Percentiles rank a stretch among this genome's conserved stretches.
phyloP scores from a whole-genome alignment of 2,113 vertebrate genomes.

The Noctilio leporinus region DNA sequence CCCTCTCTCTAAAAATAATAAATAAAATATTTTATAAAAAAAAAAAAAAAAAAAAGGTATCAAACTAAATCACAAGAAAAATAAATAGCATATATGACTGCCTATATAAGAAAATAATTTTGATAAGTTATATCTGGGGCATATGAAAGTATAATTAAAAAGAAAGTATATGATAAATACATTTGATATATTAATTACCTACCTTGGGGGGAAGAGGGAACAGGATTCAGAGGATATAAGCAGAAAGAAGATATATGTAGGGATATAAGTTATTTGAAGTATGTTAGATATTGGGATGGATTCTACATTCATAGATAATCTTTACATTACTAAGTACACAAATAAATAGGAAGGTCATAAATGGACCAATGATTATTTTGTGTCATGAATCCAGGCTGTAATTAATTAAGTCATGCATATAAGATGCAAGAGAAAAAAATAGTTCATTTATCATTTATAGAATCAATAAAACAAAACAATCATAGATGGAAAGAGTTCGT shows the following conservation, averaged over 20 bases:
- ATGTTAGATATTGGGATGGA: background rate
- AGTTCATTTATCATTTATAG: background rate
- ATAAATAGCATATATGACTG: background rate
- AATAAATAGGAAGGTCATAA: background rate
- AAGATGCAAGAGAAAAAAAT: background rate
- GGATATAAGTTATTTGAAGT: background rate
- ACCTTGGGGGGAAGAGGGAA: too few relatives aligned
- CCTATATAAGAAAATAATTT: background rate
- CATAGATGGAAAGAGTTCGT: background rate
- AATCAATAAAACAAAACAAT: background rate
- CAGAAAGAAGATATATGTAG: background rate
- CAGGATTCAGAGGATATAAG: background rate
- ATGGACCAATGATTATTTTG: background rate
- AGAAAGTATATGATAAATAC: background rate
- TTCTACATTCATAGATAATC: background rate
- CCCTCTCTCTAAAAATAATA: too few relatives aligned
- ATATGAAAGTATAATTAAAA: background rate
- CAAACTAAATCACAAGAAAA: background rate
- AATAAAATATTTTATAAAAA: too few relatives aligned
- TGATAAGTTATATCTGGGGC: background rate
- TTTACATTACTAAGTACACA: background rate
- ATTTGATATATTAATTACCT: background rate
- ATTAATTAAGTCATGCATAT: background rate
- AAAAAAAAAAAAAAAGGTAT: too few relatives aligned
- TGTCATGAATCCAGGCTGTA: background rate